Conservation (phyloP, 2,888 invertebrate genomes). For the Coecobrya sp. region DNA sequence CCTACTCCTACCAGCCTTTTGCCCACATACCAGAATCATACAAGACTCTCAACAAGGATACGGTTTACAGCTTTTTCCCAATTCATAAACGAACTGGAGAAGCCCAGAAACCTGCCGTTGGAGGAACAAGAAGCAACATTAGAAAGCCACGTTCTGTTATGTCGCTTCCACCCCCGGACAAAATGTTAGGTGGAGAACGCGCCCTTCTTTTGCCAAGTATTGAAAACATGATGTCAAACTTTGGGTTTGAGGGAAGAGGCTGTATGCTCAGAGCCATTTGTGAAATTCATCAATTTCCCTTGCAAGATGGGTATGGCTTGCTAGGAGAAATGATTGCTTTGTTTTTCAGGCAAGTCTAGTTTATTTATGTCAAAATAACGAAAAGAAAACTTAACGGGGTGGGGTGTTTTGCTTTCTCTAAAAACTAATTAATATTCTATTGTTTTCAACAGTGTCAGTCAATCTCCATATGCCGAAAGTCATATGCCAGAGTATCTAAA, state of each 20-base stretch:
- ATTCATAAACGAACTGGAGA: conserved; percentile 15
- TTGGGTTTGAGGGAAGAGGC: conserved; percentile 82
- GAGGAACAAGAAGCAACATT: background rate
- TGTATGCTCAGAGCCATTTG: conserved; percentile 85
- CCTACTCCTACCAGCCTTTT: background rate
- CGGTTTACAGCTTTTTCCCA: conserved; percentile 59
- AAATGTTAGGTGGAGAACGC: conserved; percentile 84
- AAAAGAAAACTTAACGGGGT: too few relatives aligned
- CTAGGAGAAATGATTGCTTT: conserved; percentile 85
- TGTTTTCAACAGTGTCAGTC: conserved; percentile 82
- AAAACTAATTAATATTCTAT: conserved; percentile 23
- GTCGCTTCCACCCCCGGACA: conserved; percentile 85
- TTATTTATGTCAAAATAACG: background rate
- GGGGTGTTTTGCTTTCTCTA: background rate
- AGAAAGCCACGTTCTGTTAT: conserved; percentile 79
- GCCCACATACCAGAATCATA: background rate
- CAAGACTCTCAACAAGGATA: background rate
- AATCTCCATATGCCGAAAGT: conserved; percentile 83
- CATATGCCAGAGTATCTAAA: conserved; percentile 85
- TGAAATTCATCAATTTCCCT: conserved; percentile 85
- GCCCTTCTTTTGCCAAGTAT: conserved; percentile 84
- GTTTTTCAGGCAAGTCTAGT: conserved; percentile 83
- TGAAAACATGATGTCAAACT: conserved; percentile 79
- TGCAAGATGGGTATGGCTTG: conserved; percentile 83
- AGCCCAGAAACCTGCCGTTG: background rate